Base-by-base conservation (phyloP, 2,888 invertebrate species). In the Coremacera marginata region DNA sequence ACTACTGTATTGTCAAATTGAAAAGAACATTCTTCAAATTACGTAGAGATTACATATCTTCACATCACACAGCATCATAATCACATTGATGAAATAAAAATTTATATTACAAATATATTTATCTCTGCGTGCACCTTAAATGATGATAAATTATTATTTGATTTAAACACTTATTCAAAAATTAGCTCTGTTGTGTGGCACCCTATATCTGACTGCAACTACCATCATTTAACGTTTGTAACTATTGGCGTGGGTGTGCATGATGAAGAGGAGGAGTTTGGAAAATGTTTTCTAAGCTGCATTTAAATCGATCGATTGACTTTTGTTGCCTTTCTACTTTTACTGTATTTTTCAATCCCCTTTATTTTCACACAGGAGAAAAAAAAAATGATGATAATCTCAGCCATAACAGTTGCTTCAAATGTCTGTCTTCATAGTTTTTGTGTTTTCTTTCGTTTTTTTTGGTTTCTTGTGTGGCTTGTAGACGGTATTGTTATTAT, bases 341-440 rank as follows among this genome's bases (percentile, higher is more conserved):
- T 49, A 19, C 68, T 25, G 68, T 22, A 9, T 34, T 34, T 68
- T 34, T 49, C n/a, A 37, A 34, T 27, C 11, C n/a, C 19, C 11
- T 27, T 27, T 34, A 16, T 19, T n/a, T 63, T 63, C 25, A 19
- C 27, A 25, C 27, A 67, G 44, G 2, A 25, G 60, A 60, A 60
- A 60, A 60, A 44, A 49, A 37, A 49, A 22, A 62, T 1, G 22
- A n/a, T 44, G 52, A 52, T 76, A 76, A 76, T 70, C 76, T 71
- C 63, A 55, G 70, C 63, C 70, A 76, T 76, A 70, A 70, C 57
- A 75, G 62, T 62, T 67, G 22, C 75, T 55, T 37, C 67, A 76
- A 76, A 71, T 71, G 70, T 70, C 65, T 75, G 75, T 70, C 75
- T 75, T 60, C 55, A 70, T 65, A 71, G 76, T 76, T 76, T 52